These are phyloP conservation scores for Lepidothrix coronata DNA, from an alignment of 2,113 vertebrate genomes.

Conservation along the genomic window DNA sequence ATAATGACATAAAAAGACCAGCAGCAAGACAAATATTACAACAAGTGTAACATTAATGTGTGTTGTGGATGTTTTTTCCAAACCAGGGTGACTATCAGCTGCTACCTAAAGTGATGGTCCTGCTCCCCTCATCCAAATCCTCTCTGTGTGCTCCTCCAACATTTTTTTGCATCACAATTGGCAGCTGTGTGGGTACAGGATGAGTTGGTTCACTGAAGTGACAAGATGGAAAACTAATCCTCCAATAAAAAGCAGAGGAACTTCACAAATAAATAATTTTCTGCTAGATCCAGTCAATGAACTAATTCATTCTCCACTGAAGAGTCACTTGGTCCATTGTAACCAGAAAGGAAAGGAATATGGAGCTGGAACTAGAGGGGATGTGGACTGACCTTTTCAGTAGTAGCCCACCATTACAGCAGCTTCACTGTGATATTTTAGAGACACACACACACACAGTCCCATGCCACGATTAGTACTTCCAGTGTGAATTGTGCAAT, in stretches of 20 bases:
- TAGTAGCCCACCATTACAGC: neutral
- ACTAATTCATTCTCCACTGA: neutral
- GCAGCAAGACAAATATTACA: neutral
- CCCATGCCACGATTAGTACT: neutral
- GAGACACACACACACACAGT: neutral
- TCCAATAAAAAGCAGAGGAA: neutral
- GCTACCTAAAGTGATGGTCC: neutral
- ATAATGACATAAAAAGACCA: neutral
- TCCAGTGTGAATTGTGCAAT: neutral
- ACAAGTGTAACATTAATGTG: neutral
- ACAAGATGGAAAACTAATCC: neutral
- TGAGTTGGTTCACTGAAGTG: neutral
- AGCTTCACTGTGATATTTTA: neutral
- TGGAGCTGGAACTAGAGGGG: neutral
- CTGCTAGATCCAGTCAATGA: conserved; percentile 24
- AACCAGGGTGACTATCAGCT: neutral
- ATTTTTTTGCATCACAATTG: neutral
- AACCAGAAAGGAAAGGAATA: neutral
- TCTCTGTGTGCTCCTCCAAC: neutral
- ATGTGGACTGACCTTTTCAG: neutral
- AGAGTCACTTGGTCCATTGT: neutral
- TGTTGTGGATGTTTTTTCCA: neutral
- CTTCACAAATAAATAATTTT: neutral
- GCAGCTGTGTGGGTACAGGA: neutral
- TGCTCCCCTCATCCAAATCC: neutral